Base-by-base conservation (phyloP, 2,113 vertebrate genomes). In the Leptodactylus fuscus region DNA sequence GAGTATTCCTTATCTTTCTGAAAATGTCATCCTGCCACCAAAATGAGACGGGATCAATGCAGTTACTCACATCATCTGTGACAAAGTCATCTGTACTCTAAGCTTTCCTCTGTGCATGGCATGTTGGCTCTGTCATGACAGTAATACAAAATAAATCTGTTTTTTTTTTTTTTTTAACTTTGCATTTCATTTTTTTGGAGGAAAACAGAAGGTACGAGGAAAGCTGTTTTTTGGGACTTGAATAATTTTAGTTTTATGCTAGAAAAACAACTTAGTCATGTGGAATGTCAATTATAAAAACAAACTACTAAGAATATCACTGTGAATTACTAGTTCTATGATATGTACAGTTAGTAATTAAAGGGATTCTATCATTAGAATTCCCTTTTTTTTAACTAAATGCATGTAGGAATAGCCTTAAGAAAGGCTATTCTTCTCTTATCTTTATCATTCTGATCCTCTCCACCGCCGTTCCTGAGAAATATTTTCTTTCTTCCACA, bases 1-100 rank as follows among this genome's bases (percentile, higher is more conserved):
- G 51, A 60, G 44, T 60, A 70, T 36, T 75, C 70, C 70, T 83
- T 83, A 55, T 55, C 70, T 83, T 24, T 69, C 32, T 41, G 48
- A 46, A 55, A 73, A 74, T 83, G 69, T 83, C 81, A 83, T 58
- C 24, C 69, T 75, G 49, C 22, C 81, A 60, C 49, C 49, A 74
- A 60, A 62, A 71, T 29, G 67, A 53, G 22, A 82, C 48, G 60
- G 81, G 44, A 74, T 55, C 51, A 58, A 74, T 55, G 27, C 15
- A 44, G 32, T 6, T 13, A 44, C 78, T 80, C 78, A 65, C 29
- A 83, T 46, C 55, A 60, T 75, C 36, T 74, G 36, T 41, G 70
- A 75, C 24, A 74, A 27, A 32, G 16, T 41, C 49, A 58, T 58
- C 69, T 82, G 67, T 27, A 55, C 15, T 55, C 29, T 22, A 20